Conservation (phyloP, 2,888 invertebrate species). For the Carcina quercana region DNA sequence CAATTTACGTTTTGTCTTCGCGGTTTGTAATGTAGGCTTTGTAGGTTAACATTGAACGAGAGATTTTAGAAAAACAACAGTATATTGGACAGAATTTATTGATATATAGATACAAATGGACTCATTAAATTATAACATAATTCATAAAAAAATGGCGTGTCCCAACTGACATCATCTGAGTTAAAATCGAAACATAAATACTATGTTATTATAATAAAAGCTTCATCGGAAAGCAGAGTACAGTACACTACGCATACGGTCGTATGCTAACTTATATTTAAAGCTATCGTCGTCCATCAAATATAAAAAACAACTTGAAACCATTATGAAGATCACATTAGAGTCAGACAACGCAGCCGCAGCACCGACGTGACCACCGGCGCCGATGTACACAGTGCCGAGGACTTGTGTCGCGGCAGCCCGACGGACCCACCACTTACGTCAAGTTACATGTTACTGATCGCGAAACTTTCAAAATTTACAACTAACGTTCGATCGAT, state of each 20-base stretch:
- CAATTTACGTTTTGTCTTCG: no score
- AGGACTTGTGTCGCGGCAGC: constrained; percentile 25
- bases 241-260: constrained; percentile 34
- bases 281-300: constrained; percentile 44
- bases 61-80: constrained; percentile 1
- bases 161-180: constrained; percentile 30
- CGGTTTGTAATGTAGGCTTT: not conserved
- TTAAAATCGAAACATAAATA: constrained; percentile 69
- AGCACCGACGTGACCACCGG: constrained; percentile 27
- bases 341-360: constrained; percentile 38
- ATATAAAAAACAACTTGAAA: constrained; percentile 35
- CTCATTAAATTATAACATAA: constrained; percentile 48
- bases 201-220: constrained; percentile 67
- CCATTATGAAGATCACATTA: constrained; percentile 52
- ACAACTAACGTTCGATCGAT: no score
- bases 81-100: constrained; percentile 68
- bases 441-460: no score
- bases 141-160: constrained; percentile 27
- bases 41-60: no score
- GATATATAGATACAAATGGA: constrained; percentile 63
- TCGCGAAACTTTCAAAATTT: no score
- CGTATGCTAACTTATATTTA: constrained; percentile 34
- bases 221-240: constrained; percentile 49
- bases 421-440: constrained; percentile 26
- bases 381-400: constrained; percentile 21